phyloP scores from a whole-genome alignment of 2,888 invertebrate species.

The Drosophila mercatorum region DNA sequence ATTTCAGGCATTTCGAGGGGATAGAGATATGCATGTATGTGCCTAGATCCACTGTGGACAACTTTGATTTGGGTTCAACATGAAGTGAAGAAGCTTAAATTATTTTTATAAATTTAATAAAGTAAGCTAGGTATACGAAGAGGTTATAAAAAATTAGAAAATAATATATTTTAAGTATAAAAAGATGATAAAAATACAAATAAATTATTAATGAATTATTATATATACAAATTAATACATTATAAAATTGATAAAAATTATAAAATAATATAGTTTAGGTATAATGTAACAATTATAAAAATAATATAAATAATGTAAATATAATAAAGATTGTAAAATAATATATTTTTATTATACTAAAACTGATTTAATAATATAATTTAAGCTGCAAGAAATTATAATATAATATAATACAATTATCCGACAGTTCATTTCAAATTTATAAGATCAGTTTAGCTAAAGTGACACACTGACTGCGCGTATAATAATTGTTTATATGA shows the following conservation, averaged over 20 bases:
- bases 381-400: not conserved
- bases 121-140: too few relatives aligned
- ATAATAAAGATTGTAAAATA: too few relatives aligned
- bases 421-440: not conserved
- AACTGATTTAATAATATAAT: too few relatives aligned
- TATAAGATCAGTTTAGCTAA: not conserved
- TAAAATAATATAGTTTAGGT: too few relatives aligned
- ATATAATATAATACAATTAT: not conserved
- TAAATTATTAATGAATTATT: too few relatives aligned
- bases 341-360: too few relatives aligned
- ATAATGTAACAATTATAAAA: not conserved
- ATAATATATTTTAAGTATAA: too few relatives aligned
- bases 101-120: not conserved
- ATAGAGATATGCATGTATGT: not conserved
- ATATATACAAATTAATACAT: too few relatives aligned
- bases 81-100: not conserved
- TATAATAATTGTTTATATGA: constrained; percentile 11
- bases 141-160: not conserved
- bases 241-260: too few relatives aligned
- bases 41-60: constrained; percentile 8
- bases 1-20: constrained; percentile 31
- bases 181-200: too few relatives aligned
- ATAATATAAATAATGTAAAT: too few relatives aligned
- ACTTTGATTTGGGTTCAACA: constrained; percentile 28
- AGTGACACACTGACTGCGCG: constrained; percentile 4